phyloP scores from a whole-genome alignment of 2,888 invertebrate genomes.

The Chrysotoxum bicinctum region DNA sequence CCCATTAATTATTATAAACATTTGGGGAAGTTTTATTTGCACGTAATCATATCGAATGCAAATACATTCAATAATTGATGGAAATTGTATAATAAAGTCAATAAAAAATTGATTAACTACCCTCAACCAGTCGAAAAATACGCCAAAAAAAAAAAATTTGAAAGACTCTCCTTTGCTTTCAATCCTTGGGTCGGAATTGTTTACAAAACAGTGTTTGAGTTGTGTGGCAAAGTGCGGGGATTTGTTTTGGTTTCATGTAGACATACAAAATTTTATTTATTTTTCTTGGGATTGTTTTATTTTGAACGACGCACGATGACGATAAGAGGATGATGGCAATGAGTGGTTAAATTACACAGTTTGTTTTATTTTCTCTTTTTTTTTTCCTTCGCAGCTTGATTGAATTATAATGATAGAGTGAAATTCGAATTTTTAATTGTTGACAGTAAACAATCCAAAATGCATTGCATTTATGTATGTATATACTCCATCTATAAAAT shows the following conservation, averaged over 20 bases:
- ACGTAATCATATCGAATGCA: slow-evolving; percentile 54
- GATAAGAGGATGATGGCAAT: not conserved
- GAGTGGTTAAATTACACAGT: not conserved
- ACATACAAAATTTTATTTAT: not conserved
- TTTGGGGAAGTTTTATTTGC: slow-evolving; percentile 32
- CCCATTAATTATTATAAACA: not conserved
- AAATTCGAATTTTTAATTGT: not conserved
- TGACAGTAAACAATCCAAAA: not conserved
- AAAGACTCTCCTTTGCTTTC: not conserved
- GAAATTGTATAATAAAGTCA: slow-evolving; percentile 43
- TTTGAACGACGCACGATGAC: not conserved
- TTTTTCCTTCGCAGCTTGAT: not conserved
- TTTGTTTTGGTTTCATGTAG: not conserved
- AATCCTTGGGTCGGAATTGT: not conserved
- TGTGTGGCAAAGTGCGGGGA: not conserved
- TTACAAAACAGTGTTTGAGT: not conserved
- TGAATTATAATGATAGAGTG: not conserved
- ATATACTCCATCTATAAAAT: too few species aligned
- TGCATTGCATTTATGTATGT: too few species aligned
- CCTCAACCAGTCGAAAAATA: not conserved
- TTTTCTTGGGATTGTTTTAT: not conserved
- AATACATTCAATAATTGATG: slow-evolving; percentile 28
- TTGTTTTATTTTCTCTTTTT: not conserved
- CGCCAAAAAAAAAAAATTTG: not conserved
- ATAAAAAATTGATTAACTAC: slow-evolving; percentile 45